These are phyloP conservation scores for Philotrypesis tridentata DNA, from an alignment of 1,140 invertebrate species.

Conservation along the genomic window DNA sequence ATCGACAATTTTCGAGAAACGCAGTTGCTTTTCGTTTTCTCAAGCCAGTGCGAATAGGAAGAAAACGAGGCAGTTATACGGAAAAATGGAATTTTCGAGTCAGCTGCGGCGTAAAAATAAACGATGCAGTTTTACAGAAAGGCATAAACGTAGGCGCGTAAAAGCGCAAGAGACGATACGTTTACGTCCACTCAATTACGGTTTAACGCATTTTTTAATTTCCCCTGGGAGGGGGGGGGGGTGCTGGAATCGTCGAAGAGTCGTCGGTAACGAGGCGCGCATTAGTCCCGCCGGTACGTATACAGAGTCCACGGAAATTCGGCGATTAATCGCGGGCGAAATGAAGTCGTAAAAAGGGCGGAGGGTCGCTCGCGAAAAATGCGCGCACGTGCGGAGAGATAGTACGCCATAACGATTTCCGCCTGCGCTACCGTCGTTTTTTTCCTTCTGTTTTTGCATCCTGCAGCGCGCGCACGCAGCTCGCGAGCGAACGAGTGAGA, in stretches of 20 bases:
- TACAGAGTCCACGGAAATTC: conserved; percentile 38
- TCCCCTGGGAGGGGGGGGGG: too few species aligned
- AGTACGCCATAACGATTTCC: conserved; percentile 8
- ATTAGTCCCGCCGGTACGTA: conserved; percentile 28
- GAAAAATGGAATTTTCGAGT: conserved; percentile 17
- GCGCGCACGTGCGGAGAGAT: neutral
- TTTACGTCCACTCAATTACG: too few species aligned
- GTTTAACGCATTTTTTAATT: too few species aligned
- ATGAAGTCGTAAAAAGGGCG: conserved; percentile 39
- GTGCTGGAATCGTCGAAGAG: neutral
- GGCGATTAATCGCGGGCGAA: conserved; percentile 24
- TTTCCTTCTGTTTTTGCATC: neutral
- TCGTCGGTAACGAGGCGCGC: conserved; percentile 29
- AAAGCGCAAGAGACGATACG: too few species aligned
- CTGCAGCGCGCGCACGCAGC: too few species aligned
- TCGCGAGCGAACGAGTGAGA: too few species aligned
- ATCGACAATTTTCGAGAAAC: too few species aligned
- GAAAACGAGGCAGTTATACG: too few species aligned
- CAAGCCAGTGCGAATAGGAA: too few species aligned
- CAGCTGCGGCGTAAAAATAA: neutral
- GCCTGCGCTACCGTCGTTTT: too few species aligned
- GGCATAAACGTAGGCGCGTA: conserved; percentile 7
- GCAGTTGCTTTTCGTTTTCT: too few species aligned
- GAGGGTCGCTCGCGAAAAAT: conserved; percentile 10
- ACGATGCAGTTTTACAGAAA: neutral